Conservation (phyloP, 53 echinoderm and acorn worm species). For the Hippasteria phrygiana region DNA sequence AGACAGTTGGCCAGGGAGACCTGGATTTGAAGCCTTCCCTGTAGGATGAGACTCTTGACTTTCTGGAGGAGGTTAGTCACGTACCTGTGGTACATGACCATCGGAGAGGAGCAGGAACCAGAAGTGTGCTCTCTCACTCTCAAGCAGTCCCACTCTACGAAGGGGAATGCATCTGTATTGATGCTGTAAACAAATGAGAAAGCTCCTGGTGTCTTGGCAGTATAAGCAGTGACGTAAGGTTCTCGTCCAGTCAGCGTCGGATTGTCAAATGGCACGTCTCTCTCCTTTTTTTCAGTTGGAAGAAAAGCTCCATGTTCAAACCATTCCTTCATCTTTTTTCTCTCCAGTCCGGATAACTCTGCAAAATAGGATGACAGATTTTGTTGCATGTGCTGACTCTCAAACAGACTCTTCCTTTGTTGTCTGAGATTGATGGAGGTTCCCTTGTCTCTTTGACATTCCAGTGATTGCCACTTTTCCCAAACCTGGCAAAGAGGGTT, state of each 20-base stretch:
- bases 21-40: neutral
- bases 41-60: neutral
- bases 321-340: conserved; percentile 7
- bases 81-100: conserved; percentile 61
- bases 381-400: neutral
- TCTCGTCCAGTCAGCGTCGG: conserved; percentile 64
- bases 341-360: neutral
- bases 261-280: conserved; percentile 51
- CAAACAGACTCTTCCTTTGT: conserved; percentile 17
- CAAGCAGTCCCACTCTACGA: conserved; percentile 69
- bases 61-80: conserved; percentile 56
- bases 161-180: conserved; percentile 24
- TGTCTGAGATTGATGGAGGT: conserved; percentile 46
- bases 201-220: conserved; percentile 5
- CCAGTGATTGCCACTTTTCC: conserved; percentile 50
- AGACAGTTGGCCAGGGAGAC: conserved; percentile 37
- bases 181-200: conserved; percentile 56
- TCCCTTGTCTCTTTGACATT: conserved; percentile 34
- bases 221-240: too few species aligned
- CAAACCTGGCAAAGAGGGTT: conserved; percentile 37
- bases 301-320: conserved; percentile 51
- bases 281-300: neutral
- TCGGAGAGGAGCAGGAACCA: conserved; percentile 27
- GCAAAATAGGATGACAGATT: neutral
- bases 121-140: conserved; percentile 24